Conservation (phyloP, 2,888 invertebrate genomes). For the Smittia aterrima region DNA sequence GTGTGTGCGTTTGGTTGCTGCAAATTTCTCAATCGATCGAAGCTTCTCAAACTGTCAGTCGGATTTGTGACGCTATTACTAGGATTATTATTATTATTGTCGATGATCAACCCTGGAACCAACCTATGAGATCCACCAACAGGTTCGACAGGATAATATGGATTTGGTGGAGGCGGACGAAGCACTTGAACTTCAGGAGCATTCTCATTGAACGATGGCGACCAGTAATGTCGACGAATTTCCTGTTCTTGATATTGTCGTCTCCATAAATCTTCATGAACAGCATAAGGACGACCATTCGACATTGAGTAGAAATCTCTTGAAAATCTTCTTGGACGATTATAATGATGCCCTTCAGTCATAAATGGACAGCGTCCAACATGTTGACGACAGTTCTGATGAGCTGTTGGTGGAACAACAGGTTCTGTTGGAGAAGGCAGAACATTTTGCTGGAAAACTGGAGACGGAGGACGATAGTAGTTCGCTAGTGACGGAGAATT, state of each 20-base stretch:
- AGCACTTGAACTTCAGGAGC: constrained; percentile 46
- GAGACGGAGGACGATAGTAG: background rate
- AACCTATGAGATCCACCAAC: constrained; percentile 10
- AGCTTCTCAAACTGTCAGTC: background rate
- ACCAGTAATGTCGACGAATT: constrained; percentile 57
- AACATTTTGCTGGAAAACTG: background rate
- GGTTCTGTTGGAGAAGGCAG: background rate
- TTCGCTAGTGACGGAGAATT: background rate
- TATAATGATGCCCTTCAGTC: constrained; percentile 36
- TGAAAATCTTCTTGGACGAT: constrained; percentile 19
- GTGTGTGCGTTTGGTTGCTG: background rate
- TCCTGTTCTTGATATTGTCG: constrained; percentile 68
- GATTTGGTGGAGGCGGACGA: constrained; percentile 52
- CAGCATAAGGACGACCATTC: constrained; percentile 57
- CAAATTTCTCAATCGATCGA: background rate
- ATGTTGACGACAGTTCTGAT: constrained; percentile 23
- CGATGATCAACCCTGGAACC: background rate
- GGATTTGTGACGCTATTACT: background rate
- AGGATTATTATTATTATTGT: background rate
- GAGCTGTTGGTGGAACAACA: background rate
- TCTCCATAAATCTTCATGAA: constrained; percentile 73
- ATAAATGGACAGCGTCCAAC: constrained; percentile 31
- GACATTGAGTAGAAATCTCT: constrained; percentile 16
- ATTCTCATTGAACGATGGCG: constrained; percentile 46
- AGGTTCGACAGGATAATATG: constrained; percentile 61